Base-by-base conservation (phyloP, 2,797 vertebrate genomes). In the Takifugu rubripes region DNA sequence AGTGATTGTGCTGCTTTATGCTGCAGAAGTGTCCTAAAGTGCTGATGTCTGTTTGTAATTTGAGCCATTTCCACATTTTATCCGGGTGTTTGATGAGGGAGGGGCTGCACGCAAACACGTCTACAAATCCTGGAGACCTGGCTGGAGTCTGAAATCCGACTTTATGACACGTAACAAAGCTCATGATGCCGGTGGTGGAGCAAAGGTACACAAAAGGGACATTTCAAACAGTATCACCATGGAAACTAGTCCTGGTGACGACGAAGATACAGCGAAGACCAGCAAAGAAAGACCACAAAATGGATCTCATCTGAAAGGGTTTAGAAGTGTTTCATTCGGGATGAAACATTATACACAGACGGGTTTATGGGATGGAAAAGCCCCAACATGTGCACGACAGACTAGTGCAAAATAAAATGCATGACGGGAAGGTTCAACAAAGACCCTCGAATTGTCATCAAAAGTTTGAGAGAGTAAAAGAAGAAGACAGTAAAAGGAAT, bases 211-310 rank as follows among this genome's bases (percentile, higher is more conserved):
- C 15, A 56, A 58, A 65, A 11, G 5, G 17, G 25, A 25, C 25
- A 47, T 60, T 66, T 67, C 36, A 54, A 59, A 55, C 49, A 46
- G 40, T 1, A 31, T 78, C 49, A 21, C 67, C 67, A 73, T 70
- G 63, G 61, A 65, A 74, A 77, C 56, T 5, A 27, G 15, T 61
- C 8, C 42, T 8, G 59, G 11, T 25, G 44, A 67, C 48, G 64
- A 49, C 5, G 54, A 50, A 48, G 42, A 54, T 26, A 45, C 33
- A 46, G 9, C 31, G 44, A 12, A 21, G 5, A 67, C 45, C 12
- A 58, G 29, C n/a, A 29, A 6, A 33, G 10, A 53, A 59, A 66
- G 44, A 64, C 61, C 36, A 56, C 9, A 54, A 51, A 24, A 15
- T 44, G 45, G 17, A 56, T 56, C 54, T 14, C 26, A 16, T 55